These are phyloP conservation scores for Rhagium mordax DNA, from an alignment of 2,888 invertebrate species.

Conservation along the genomic window DNA sequence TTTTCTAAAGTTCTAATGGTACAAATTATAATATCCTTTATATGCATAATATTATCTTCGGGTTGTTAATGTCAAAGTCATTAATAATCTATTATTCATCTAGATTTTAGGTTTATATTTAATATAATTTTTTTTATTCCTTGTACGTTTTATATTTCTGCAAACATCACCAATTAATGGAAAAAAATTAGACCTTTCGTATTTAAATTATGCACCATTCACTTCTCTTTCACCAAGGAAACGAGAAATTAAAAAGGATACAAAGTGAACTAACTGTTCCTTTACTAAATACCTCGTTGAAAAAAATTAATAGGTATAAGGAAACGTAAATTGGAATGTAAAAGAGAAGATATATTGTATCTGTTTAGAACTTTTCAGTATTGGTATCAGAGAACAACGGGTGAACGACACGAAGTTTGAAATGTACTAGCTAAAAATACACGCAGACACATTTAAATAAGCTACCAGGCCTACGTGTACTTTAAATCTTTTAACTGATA, in stretches of 20 bases:
- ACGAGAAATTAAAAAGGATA: not conserved
- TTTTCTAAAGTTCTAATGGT: too few species aligned
- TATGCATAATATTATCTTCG: too few species aligned
- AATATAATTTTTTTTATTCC: too few species aligned
- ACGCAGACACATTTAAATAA: constrained; percentile 37
- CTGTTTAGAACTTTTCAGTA: constrained; percentile 25
- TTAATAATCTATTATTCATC: too few species aligned
- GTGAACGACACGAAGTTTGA: constrained; percentile 50
- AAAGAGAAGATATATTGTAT: constrained; percentile 27
- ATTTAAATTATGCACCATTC: not conserved
- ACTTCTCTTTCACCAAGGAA: not conserved
- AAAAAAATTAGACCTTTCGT: too few species aligned
- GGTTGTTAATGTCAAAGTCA: too few species aligned
- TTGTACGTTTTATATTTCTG: too few species aligned
- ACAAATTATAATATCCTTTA: too few species aligned
- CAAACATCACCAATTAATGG: too few species aligned
- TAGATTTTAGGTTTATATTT: too few species aligned
- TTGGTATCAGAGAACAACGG: constrained; percentile 42
- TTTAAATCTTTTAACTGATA: constrained; percentile 14
- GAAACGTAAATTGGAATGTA: constrained; percentile 13
- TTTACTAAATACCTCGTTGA: not conserved
- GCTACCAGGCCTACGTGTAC: constrained; percentile 23
- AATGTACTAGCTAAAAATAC: constrained; percentile 53
- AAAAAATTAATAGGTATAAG: constrained; percentile 17
- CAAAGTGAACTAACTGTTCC: not conserved